These are phyloP conservation scores for Eretmocerus hayati DNA, from an alignment of 2,888 invertebrate species.

Conservation along the genomic window DNA sequence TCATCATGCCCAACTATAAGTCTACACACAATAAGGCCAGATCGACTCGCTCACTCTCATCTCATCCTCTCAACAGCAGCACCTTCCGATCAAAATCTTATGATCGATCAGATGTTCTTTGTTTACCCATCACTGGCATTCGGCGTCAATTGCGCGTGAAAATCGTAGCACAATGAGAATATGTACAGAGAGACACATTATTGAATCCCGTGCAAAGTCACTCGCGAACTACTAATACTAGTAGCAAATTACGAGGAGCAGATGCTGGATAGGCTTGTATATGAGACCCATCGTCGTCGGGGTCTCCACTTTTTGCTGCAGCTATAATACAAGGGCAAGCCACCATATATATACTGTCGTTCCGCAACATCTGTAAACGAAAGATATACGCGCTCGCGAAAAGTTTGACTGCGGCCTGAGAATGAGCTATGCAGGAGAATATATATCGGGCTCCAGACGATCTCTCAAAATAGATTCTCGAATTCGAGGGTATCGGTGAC, in stretches of 20 bases:
- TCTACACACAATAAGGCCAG: neutral
- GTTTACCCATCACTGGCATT: conserved; percentile 32
- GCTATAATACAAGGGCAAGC: too few relatives aligned
- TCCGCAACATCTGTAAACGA: neutral
- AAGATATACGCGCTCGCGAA: neutral
- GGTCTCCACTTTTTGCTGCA: too few relatives aligned
- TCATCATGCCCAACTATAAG: conserved; percentile 1
- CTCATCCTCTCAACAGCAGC: conserved; percentile 11
- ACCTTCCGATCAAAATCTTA: conserved; percentile 26
- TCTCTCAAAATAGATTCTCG: too few relatives aligned
- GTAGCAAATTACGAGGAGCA: neutral
- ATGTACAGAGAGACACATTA: too few relatives aligned
- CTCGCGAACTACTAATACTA: too few relatives aligned
- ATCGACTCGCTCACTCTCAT: conserved; percentile 4
- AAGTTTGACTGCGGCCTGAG: too few relatives aligned
- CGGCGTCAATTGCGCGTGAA: conserved; percentile 44
- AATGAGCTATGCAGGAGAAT: neutral
- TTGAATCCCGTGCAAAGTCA: too few relatives aligned
- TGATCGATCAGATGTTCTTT: conserved; percentile 43
- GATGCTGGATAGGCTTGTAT: neutral
- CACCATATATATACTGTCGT: neutral
- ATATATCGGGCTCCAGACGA: too few relatives aligned
- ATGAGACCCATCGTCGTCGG: too few relatives aligned
- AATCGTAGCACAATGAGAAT: conserved; percentile 42
- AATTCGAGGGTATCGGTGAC: too few relatives aligned